Conservation (phyloP, 2,797 vertebrate genomes). For the Acanthiza pusilla region DNA sequence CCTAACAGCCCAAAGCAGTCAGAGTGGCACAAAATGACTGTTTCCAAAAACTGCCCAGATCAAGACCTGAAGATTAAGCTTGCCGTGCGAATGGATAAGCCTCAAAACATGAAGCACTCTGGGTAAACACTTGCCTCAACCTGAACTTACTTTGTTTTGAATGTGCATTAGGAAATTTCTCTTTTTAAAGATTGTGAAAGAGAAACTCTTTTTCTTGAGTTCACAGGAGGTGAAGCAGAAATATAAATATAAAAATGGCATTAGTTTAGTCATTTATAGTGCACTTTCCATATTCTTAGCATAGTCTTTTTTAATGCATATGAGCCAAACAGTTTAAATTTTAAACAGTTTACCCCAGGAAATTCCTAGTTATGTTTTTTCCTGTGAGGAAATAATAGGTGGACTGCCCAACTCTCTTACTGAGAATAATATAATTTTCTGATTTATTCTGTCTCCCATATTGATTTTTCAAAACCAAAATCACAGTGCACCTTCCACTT, state of each 20-base stretch:
- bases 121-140: conserved; percentile 79
- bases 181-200: background rate
- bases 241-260: background rate
- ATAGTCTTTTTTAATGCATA: background rate
- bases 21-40: conserved; percentile 97
- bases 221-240: background rate
- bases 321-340: background rate
- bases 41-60: conserved; percentile 97
- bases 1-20: conserved; percentile 98
- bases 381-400: background rate
- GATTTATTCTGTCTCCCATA: background rate
- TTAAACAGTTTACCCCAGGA: background rate
- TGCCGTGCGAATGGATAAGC: conserved; percentile 98
- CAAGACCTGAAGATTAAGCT: conserved; percentile 98
- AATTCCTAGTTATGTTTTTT: background rate
- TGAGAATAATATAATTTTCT: background rate
- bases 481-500: background rate
- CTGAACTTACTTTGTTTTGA: background rate
- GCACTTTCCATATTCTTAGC: background rate
- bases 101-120: conserved; percentile 99
- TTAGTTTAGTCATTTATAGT: background rate
- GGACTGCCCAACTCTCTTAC: background rate
- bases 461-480: background rate
- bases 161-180: background rate
- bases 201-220: background rate